Percentiles rank a stretch among this genome's conserved stretches.
Conservation (phyloP, 1,140 invertebrate species). For the Panonychus citri region DNA sequence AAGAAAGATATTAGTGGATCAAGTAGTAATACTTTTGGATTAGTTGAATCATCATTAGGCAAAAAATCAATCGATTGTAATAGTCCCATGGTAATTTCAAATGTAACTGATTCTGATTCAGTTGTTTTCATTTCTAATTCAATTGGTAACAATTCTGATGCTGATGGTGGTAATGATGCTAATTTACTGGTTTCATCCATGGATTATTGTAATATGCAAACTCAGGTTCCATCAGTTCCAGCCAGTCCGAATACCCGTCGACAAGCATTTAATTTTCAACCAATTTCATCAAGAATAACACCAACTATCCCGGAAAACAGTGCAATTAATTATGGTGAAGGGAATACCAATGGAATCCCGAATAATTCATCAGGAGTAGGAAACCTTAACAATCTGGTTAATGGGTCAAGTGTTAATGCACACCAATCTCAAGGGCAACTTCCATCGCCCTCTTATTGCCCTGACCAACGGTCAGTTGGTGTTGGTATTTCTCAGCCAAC, state of each 20-base stretch:
- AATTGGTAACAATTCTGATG: not conserved
- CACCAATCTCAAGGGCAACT: not conserved
- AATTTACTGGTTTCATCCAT: not conserved
- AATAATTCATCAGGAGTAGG: not conserved
- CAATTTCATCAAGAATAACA: conserved; percentile 44
- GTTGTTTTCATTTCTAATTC: not conserved
- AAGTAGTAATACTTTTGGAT: too few species aligned
- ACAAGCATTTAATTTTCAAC: conserved; percentile 56
- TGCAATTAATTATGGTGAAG: not conserved
- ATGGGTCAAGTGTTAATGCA: too few species aligned
- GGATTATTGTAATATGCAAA: conserved; percentile 1
- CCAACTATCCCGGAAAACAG: conserved; percentile 15
- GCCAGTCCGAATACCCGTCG: conserved; percentile 37
- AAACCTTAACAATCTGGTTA: too few species aligned
- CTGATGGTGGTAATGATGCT: not conserved
- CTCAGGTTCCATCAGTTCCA: conserved; percentile 22
- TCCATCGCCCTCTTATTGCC: not conserved
- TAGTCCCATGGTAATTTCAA: too few species aligned
- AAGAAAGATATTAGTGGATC: too few species aligned
- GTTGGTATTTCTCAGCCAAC: conserved; percentile 17
- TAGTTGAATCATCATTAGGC: too few species aligned
- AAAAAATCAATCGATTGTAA: too few species aligned
- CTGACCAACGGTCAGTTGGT: conserved; percentile 12
- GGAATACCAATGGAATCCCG: too few species aligned
- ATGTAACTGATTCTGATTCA: not conserved